These are phyloP conservation scores for Pampusana beccarii DNA, from an alignment of 2,113 vertebrate genomes.

Conservation along the genomic window DNA sequence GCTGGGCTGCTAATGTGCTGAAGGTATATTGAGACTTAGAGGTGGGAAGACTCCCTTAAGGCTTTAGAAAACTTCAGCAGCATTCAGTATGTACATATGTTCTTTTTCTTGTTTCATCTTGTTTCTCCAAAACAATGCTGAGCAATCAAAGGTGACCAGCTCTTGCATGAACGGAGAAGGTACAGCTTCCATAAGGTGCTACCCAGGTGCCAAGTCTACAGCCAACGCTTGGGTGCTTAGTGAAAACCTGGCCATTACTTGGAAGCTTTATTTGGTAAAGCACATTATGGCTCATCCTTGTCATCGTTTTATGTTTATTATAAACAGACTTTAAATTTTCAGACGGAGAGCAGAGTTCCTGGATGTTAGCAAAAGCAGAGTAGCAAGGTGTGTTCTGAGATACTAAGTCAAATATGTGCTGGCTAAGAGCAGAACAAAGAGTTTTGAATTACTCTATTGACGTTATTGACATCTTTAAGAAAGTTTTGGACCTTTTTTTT, in stretches of 20 bases:
- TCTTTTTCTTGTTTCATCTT: not conserved
- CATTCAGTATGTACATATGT: accelerated
- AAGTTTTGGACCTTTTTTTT: not conserved
- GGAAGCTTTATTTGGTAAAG: not conserved
- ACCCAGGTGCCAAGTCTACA: not conserved
- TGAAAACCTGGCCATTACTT: not conserved
- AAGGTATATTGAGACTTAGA: not conserved
- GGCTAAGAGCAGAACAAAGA: not conserved
- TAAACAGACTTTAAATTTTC: not conserved
- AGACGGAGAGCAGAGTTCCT: not conserved
- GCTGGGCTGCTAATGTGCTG: not conserved
- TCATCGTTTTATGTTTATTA: not conserved
- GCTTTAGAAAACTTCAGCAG: not conserved
- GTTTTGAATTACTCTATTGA: not conserved
- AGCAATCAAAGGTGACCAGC: not conserved
- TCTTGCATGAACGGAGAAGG: accelerated
- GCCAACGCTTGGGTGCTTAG: accelerated
- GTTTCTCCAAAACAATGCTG: not conserved
- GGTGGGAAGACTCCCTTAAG: not conserved
- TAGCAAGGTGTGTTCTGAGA: not conserved
- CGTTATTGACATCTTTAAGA: not conserved
- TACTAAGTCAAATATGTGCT: not conserved
- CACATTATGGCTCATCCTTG: not conserved
- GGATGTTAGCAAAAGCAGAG: not conserved
- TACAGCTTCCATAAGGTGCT: not conserved